Evolutionary conservation across 2,888 invertebrate genomes (phyloP).

Genomic region (Zeuzera pyrina): DNA sequence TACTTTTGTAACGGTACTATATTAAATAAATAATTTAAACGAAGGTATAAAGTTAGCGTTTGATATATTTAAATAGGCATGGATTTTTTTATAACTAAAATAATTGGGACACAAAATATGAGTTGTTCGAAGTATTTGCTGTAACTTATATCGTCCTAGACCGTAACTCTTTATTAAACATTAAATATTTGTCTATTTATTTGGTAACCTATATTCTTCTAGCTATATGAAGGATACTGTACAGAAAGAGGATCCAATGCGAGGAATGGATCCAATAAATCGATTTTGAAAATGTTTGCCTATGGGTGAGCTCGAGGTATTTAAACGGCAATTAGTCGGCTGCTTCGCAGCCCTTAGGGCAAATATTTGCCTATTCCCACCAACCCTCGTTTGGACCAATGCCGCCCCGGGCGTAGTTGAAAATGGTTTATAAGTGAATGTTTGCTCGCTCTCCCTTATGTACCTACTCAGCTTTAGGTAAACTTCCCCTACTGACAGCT

Average conservation of each 20-base stretch:
- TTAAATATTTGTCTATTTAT: constrained; percentile 24
- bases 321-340: constrained; percentile 71
- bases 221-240: constrained; percentile 15
- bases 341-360: constrained; percentile 59
- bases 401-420: constrained; percentile 53
- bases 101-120: too few relatives aligned
- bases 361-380: constrained; percentile 70
- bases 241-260: constrained; percentile 39
- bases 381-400: constrained; percentile 57
- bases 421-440: constrained; percentile 58
- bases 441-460: constrained; percentile 54
- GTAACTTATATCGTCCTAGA: too few relatives aligned
- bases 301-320: constrained; percentile 60
- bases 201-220: constrained; percentile 36
- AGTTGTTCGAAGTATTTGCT: too few relatives aligned
- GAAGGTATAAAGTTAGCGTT: too few relatives aligned
- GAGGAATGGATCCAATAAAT: constrained; percentile 54
- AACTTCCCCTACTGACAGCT: constrained; percentile 38
- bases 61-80: too few relatives aligned
- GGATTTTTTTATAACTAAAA: too few relatives aligned
- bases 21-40: too few relatives aligned
- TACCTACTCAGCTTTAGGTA: constrained; percentile 31
- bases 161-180: too few relatives aligned
- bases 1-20: too few relatives aligned
- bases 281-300: constrained; percentile 62